Percentiles rank a stretch among this genome's conserved stretches.
phyloP scores from a whole-genome alignment of 2,113 vertebrate genomes.

The Benitochromis conjunctus region DNA sequence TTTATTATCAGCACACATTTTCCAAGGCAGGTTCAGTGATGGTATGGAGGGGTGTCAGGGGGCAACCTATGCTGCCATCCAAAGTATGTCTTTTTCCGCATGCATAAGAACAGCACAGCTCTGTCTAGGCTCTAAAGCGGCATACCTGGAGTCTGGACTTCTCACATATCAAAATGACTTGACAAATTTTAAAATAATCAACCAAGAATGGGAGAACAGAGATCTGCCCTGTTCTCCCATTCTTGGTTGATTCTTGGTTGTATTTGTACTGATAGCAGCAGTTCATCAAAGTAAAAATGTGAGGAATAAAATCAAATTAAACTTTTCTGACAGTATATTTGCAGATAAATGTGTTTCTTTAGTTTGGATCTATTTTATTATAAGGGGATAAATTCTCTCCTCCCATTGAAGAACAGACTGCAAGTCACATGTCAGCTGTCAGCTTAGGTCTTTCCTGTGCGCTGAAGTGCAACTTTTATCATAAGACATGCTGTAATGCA shows the following conservation, averaged over 20 bases:
- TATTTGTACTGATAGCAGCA: neutral
- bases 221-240: too few relatives aligned
- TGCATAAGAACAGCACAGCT: neutral
- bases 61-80: neutral
- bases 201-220: neutral
- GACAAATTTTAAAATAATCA: neutral
- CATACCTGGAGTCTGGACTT: neutral
- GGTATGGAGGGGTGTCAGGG: neutral
- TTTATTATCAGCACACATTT: neutral
- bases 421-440: neutral
- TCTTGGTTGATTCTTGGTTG: too few relatives aligned
- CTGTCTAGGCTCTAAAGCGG: neutral
- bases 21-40: neutral
- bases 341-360: neutral
- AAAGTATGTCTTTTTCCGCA: neutral
- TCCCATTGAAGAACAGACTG: neutral
- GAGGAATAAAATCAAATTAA: neutral
- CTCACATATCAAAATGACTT: neutral
- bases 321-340: neutral
- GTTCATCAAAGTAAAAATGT: neutral
- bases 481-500: neutral
- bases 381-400: neutral
- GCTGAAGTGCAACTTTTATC: neutral
- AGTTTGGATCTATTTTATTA: neutral
- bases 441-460: neutral